These are phyloP conservation scores for Vicugna pacos DNA, from an alignment of 2,113 vertebrate species.

Conservation along the genomic window DNA sequence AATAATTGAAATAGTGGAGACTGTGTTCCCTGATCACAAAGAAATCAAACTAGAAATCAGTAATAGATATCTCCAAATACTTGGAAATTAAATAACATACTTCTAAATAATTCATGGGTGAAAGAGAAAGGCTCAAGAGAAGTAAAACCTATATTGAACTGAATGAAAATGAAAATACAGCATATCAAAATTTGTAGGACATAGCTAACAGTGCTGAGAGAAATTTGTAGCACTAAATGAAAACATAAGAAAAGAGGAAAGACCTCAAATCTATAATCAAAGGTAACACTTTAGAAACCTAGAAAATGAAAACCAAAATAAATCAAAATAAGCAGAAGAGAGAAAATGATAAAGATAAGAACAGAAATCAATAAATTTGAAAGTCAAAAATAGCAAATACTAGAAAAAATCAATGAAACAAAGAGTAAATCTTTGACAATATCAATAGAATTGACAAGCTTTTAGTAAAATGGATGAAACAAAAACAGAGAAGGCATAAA, in stretches of 20 bases:
- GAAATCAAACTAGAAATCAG: slow-evolving; percentile 14
- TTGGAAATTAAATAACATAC: not conserved
- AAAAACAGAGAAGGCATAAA: not conserved
- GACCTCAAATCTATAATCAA: not conserved
- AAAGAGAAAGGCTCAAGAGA: not conserved
- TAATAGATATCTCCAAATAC: not conserved
- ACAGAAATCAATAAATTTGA: not conserved
- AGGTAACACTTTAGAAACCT: not conserved
- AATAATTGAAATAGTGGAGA: not conserved
- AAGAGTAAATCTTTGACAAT: not conserved
- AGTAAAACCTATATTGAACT: not conserved
- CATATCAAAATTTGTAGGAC: not conserved
- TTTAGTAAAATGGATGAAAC: not conserved
- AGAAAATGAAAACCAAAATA: not conserved
- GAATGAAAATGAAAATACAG: slow-evolving; percentile 24
- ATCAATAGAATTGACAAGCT: not conserved
- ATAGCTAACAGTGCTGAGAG: not conserved
- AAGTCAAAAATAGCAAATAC: not conserved
- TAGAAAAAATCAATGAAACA: not conserved
- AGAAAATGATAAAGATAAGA: not conserved
- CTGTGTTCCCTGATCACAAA: not conserved
- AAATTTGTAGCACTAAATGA: not conserved
- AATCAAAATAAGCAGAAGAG: not conserved
- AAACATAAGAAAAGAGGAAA: not conserved
- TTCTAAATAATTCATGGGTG: not conserved